Base-by-base conservation (phyloP, 2,888 invertebrate genomes). In the Dorcus hopei region DNA sequence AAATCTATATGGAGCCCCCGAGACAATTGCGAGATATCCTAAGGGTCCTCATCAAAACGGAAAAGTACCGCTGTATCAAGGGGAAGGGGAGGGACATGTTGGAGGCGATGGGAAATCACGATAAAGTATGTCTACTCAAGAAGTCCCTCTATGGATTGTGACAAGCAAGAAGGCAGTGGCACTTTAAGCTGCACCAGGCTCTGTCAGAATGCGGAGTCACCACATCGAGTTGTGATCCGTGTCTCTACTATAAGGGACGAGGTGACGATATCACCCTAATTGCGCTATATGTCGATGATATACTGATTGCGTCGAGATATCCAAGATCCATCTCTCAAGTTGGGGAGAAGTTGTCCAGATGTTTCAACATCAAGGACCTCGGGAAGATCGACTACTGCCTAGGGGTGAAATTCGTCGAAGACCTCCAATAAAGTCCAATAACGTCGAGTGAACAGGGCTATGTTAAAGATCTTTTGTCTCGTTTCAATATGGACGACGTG, bases 61-160 rank as follows among this genome's bases (percentile, higher is more conserved):
- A 26, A 6, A 4, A 4, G 26, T 2, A 26, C 6, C 2, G 6
- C 26, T 6, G 1, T 26, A 26, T 26, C 5, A 26, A 26, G 26
- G 26, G 26, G 3, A 26, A 26, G 26, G 26, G 3, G 26, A 26
- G 6, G 26, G 26, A 6, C 26, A 26, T 26, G 26, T 26, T 26
- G 26, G 26, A 5, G 26, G 26, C 26, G 26, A 26, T 6, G 26
- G 26, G 6, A 26, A 4, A 26, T 26, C 26, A 26, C 26, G 26
- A 64, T n/a, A 62, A 60, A 43, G 67, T 67, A 1, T 69, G 65
- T 52, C 43, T 49, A 19, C 38, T 66, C 9, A 59, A 62, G 38
- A 68, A 64, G 38, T 55, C 66, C 1, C 48, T 68, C 9, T 69
- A 68, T 49, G 68, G 66, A 33, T 56, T 67, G 11, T 52, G 59